Percentiles rank a stretch among this genome's conserved stretches.
These are phyloP conservation scores for Nomada goodeniana DNA, from an alignment of 2,888 invertebrate species.

Conservation along the genomic window DNA sequence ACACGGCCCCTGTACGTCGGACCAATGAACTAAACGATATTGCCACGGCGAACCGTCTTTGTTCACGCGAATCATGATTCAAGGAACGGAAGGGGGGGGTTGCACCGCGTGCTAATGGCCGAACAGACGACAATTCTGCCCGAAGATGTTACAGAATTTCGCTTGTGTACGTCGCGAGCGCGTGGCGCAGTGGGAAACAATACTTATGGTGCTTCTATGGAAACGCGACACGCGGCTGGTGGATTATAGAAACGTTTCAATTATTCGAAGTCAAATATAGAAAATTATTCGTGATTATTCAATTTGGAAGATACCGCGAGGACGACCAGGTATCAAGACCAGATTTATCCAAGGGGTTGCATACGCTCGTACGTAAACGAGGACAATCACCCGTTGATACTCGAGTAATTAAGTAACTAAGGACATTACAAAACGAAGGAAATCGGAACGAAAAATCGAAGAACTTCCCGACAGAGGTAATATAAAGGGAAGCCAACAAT, in stretches of 20 bases:
- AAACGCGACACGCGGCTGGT: neutral
- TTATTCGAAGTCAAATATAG: too few species aligned
- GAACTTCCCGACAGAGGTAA: neutral
- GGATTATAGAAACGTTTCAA: neutral
- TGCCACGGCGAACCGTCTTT: slow-evolving; percentile 22
- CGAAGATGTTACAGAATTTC: neutral
- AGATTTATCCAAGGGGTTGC: too few species aligned
- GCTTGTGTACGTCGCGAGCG: neutral
- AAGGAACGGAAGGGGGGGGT: neutral
- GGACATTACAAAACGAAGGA: too few species aligned
- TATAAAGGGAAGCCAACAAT: neutral
- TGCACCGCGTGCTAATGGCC: slow-evolving; percentile 6
- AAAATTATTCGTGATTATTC: too few species aligned
- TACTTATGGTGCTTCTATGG: neutral
- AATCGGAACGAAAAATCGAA: too few species aligned
- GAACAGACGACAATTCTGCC: neutral
- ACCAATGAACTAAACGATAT: slow-evolving; percentile 36
- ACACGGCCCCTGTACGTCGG: slow-evolving; percentile 1
- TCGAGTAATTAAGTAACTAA: too few species aligned
- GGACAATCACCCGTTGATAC: too few species aligned
- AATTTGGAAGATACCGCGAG: too few species aligned
- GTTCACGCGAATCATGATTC: slow-evolving; percentile 23
- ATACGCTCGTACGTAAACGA: too few species aligned
- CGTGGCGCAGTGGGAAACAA: neutral
- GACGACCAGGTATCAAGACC: too few species aligned